phyloP scores from a whole-genome alignment of 2,113 vertebrate species.

The Dipodomys stephensi region DNA sequence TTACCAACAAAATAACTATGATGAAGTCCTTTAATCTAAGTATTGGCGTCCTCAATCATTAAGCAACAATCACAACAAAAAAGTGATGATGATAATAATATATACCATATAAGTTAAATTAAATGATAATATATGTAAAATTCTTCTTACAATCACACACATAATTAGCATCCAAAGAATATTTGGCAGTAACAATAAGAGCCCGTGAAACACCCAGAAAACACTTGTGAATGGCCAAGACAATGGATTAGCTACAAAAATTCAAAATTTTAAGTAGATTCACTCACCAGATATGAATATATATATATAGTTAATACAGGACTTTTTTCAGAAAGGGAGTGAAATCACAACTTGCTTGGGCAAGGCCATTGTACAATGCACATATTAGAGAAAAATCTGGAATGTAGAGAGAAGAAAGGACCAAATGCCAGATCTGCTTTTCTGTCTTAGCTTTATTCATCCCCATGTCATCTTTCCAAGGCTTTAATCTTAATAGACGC shows the following conservation, averaged over 20 bases:
- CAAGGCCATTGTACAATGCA: neutral
- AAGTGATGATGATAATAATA: neutral
- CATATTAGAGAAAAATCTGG: neutral
- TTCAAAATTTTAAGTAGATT: neutral
- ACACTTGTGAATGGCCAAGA: neutral
- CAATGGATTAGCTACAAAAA: neutral
- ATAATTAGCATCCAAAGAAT: neutral
- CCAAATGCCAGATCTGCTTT: neutral
- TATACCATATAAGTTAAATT: neutral
- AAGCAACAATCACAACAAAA: neutral
- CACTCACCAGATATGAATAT: too few relatives aligned
- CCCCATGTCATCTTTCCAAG: neutral
- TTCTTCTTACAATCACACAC: neutral
- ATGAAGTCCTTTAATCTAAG: neutral
- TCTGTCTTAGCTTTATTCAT: neutral
- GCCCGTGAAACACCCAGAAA: neutral
- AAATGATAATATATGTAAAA: neutral
- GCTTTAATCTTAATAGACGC: neutral
- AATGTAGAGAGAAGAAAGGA: neutral
- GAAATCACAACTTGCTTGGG: neutral
- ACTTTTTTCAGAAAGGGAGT: constrained; percentile 9
- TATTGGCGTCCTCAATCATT: neutral
- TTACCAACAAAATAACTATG: neutral
- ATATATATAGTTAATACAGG: neutral
- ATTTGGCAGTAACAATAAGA: neutral